Evolutionary conservation across 1,140 invertebrate species (phyloP).

Genomic region (Meloidogyne exigua): DNA sequence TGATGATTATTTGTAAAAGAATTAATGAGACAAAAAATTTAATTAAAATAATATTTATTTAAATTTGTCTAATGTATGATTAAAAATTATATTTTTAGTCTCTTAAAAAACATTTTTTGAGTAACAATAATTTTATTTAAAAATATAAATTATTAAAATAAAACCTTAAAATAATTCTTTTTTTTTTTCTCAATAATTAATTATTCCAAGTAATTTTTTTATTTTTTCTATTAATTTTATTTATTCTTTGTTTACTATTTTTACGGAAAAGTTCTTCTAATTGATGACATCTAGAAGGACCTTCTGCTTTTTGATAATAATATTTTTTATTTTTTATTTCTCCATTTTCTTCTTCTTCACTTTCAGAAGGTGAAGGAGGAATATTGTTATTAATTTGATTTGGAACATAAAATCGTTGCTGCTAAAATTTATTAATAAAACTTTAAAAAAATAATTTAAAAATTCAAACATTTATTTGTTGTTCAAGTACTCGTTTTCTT

Average conservation of each 20-base stretch:
- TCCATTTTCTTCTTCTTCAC: background rate
- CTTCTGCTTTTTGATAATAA: background rate
- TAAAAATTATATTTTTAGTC: no score
- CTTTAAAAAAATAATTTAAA: background rate
- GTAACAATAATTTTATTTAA: no score
- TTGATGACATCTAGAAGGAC: background rate
- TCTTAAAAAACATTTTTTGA: no score
- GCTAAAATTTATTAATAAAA: background rate
- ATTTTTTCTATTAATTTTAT: background rate
- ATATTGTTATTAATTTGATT: background rate
- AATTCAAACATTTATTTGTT: slow-evolving; percentile 34
- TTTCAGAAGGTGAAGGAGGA: background rate
- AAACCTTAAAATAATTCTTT: no score
- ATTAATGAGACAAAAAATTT: no score
- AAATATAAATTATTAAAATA: no score
- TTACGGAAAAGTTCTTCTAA: background rate
- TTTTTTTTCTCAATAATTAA: background rate
- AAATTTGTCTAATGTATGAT: no score
- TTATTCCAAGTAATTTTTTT: background rate
- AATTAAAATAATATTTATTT: no score
- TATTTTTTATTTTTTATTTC: background rate
- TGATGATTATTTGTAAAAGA: no score
- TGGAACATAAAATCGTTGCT: background rate
- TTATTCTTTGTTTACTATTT: background rate
- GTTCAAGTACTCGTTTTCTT: slow-evolving; percentile 53